These are phyloP conservation scores for Leptogaster cylindrica DNA, from an alignment of 2,888 invertebrate genomes.

Conservation along the genomic window DNA sequence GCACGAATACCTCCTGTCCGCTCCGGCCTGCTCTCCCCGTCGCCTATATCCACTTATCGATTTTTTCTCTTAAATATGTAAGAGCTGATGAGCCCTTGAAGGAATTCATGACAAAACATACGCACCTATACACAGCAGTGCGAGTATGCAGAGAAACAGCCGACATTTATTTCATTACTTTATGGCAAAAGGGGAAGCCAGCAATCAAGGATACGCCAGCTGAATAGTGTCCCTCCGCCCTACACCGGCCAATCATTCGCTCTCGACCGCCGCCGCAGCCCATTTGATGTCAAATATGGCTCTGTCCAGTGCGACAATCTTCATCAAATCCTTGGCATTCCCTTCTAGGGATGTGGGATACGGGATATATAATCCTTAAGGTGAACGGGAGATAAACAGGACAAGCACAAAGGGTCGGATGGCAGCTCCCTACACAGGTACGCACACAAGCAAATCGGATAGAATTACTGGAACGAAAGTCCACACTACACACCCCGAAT, in stretches of 20 bases:
- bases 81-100: constrained; percentile 4
- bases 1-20: neutral
- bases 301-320: neutral
- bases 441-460: neutral
- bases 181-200: neutral
- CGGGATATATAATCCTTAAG: no score
- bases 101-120: neutral
- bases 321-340: no score
- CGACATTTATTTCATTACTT: neutral
- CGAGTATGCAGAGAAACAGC: neutral
- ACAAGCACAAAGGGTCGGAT: neutral
- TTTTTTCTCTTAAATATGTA: neutral
- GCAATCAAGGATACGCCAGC: neutral
- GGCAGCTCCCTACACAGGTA: neutral
- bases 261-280: neutral
- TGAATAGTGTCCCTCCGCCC: neutral
- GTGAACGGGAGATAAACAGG: neutral
- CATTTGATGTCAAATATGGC: neutral
- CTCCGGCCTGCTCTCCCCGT: neutral
- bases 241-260: neutral
- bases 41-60: neutral
- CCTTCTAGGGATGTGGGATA: no score
- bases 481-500: neutral
- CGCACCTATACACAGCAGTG: neutral
- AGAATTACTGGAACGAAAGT: neutral